phyloP scores from a whole-genome alignment of 2,888 invertebrate genomes.

The Drosophila sordidula region DNA sequence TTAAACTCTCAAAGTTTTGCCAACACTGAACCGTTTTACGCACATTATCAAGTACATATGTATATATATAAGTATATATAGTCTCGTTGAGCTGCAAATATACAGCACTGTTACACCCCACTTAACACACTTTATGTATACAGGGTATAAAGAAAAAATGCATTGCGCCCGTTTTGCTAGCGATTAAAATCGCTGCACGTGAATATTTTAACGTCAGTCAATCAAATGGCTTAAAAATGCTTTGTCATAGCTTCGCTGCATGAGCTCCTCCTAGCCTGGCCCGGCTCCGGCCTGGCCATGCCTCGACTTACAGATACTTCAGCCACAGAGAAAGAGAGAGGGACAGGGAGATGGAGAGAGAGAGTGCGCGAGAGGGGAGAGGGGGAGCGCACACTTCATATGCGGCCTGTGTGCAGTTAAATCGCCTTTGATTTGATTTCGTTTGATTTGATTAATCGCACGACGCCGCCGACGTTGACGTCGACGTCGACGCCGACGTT shows the following conservation, averaged over 20 bases:
- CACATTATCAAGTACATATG: too few species aligned
- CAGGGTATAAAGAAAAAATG: slow-evolving; percentile 54
- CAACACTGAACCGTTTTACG: too few species aligned
- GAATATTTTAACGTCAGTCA: slow-evolving; percentile 82
- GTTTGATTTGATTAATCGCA: slow-evolving; percentile 79
- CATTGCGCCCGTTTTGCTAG: slow-evolving; percentile 61
- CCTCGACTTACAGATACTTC: slow-evolving; percentile 52
- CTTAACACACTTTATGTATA: neutral
- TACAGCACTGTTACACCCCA: neutral
- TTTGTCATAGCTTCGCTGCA: slow-evolving; percentile 73
- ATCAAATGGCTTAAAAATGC: slow-evolving; percentile 82
- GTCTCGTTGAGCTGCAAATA: neutral
- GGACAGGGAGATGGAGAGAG: too few species aligned
- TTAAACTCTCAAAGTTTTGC: too few species aligned
- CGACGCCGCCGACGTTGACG: slow-evolving; percentile 48
- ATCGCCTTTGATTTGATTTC: slow-evolving; percentile 80
- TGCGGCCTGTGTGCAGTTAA: slow-evolving; percentile 65
- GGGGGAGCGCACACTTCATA: slow-evolving; percentile 42
- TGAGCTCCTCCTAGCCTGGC: slow-evolving; percentile 24
- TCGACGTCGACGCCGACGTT: slow-evolving; percentile 22
- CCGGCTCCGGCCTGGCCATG: slow-evolving; percentile 1
- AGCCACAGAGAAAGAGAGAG: slow-evolving; percentile 11
- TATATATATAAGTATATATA: too few species aligned
- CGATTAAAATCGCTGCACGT: slow-evolving; percentile 77
- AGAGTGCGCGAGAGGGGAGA: neutral